Evolutionary conservation across 2,888 invertebrate genomes (phyloP).

Genomic region (Archips xylosteana): DNA sequence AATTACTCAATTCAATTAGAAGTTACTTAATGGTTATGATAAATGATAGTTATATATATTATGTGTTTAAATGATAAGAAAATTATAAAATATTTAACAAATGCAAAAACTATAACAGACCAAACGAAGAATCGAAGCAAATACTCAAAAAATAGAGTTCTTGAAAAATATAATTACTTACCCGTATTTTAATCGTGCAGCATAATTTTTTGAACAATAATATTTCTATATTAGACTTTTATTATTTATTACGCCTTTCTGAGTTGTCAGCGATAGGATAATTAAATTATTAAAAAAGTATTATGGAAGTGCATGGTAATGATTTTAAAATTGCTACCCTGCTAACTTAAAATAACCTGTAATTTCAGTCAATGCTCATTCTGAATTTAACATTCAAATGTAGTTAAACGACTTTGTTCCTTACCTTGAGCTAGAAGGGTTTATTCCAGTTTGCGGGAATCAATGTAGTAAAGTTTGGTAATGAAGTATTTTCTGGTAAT

Average conservation of each 20-base stretch:
- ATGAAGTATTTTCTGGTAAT: conserved; percentile 51
- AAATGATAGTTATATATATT: no score
- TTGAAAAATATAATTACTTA: no score
- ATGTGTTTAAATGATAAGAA: no score
- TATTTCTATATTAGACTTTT: no score
- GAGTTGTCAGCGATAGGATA: not conserved
- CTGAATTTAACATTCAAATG: not conserved
- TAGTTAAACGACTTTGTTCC: not conserved
- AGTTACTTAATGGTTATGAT: no score
- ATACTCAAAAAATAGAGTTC: no score
- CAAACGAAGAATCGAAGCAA: no score
- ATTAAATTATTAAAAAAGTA: not conserved
- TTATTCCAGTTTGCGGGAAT: not conserved
- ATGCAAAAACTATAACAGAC: no score
- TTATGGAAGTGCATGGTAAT: conserved; percentile 46
- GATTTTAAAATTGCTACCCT: conserved; percentile 55
- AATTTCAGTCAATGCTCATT: conserved; percentile 48
- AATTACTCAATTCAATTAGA: not conserved
- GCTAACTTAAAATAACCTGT: conserved; percentile 51
- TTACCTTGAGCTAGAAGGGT: not conserved
- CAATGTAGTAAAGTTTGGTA: conserved; percentile 18
- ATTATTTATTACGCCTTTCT: not conserved
- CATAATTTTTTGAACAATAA: no score
- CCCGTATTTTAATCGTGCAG: no score
- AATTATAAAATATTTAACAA: no score